Percentiles rank a stretch among this genome's conserved stretches.
phyloP scores from a whole-genome alignment of 2,888 invertebrate genomes.

The Hartigia nigra region DNA sequence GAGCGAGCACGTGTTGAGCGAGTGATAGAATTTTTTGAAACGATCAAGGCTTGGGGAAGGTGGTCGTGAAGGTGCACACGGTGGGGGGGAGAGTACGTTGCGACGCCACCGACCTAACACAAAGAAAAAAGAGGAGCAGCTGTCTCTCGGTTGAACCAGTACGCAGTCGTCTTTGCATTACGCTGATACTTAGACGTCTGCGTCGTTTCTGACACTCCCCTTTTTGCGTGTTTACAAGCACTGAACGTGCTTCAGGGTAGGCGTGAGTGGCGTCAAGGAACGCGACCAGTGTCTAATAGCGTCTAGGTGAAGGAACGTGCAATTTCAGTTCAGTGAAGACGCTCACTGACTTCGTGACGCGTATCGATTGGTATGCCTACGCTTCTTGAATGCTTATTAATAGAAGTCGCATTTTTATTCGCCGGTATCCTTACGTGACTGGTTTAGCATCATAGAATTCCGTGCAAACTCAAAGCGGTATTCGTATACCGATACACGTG shows the following conservation, averaged over 20 bases:
- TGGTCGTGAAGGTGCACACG: conserved; percentile 31
- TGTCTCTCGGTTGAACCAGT: neutral
- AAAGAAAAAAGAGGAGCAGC: neutral
- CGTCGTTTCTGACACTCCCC: neutral
- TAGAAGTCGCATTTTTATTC: neutral
- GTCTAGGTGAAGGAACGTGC: conserved; percentile 13
- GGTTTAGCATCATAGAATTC: neutral
- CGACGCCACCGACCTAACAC: neutral
- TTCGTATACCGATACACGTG: neutral
- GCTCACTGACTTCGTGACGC: neutral
- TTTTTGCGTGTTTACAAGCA: neutral
- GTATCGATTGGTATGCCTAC: neutral
- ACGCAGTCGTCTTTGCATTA: neutral
- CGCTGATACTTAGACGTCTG: neutral
- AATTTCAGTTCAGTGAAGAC: neutral
- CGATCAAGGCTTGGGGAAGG: conserved; percentile 33
- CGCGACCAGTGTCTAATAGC: neutral
- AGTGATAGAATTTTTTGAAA: conserved; percentile 44
- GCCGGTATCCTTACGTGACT: neutral
- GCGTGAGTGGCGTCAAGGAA: neutral
- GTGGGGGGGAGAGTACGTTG: neutral
- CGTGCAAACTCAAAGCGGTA: neutral
- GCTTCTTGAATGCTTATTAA: neutral
- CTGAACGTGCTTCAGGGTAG: neutral
- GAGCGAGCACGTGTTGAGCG: conserved; percentile 53